phyloP scores from a whole-genome alignment of 1,140 invertebrate species.

The Heliconius congener region DNA sequence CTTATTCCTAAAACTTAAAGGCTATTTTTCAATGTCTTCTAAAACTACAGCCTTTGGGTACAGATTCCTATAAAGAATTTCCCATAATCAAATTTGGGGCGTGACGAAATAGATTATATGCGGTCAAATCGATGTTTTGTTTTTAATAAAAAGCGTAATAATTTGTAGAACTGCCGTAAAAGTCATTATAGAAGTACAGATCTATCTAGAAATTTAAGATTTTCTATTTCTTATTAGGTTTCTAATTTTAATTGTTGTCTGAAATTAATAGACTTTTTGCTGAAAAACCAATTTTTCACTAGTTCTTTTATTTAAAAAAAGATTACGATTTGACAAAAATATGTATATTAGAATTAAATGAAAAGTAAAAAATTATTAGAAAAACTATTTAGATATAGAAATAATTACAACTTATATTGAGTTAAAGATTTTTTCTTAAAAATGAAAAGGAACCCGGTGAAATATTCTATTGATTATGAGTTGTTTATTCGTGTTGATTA shows the following conservation, averaged over 20 bases:
- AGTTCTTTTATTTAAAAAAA: too few relatives aligned
- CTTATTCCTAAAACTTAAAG: neutral
- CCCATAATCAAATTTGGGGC: conserved; percentile 40
- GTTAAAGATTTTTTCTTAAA: too few relatives aligned
- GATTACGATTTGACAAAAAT: too few relatives aligned
- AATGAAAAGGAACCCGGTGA: too few relatives aligned
- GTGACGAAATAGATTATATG: conserved; percentile 32
- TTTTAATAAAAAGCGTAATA: conserved; percentile 11
- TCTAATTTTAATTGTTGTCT: neutral
- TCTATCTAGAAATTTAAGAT: neutral
- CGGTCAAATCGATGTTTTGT: conserved; percentile 35
- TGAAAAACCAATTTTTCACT: neutral
- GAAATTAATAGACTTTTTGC: neutral
- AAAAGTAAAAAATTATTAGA: too few relatives aligned
- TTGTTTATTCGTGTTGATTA: too few relatives aligned
- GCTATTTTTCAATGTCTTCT: neutral
- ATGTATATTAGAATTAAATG: too few relatives aligned
- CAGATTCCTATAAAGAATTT: conserved; percentile 26
- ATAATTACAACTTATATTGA: too few relatives aligned
- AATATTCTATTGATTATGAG: too few relatives aligned
- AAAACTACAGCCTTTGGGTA: conserved; percentile 14
- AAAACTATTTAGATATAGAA: too few relatives aligned
- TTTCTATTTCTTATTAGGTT: neutral
- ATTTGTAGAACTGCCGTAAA: neutral
- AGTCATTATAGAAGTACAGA: conserved; percentile 1